phyloP scores from a whole-genome alignment of 2,888 invertebrate species.

The Hartigia nigra region DNA sequence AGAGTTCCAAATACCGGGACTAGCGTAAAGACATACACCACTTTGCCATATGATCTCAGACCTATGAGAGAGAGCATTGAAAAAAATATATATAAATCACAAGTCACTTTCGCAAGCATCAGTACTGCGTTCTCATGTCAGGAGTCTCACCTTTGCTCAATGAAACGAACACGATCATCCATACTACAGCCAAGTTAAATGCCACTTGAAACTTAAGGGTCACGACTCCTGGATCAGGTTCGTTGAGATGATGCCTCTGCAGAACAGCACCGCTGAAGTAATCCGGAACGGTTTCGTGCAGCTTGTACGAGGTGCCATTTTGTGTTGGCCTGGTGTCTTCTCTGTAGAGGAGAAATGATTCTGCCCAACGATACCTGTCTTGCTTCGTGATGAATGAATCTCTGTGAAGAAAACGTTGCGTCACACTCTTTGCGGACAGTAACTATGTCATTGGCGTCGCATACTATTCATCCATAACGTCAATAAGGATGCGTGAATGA shows the following conservation, averaged over 20 bases:
- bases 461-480: not conserved
- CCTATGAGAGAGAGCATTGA: constrained; percentile 63
- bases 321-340: constrained; percentile 68
- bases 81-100: not conserved
- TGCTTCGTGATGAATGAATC: constrained; percentile 87
- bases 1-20: constrained; percentile 82
- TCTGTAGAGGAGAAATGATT: constrained; percentile 77
- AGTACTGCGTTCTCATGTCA: not conserved
- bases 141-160: constrained; percentile 78
- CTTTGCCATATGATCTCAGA: constrained; percentile 85
- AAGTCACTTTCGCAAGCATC: not conserved
- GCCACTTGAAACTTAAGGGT: constrained; percentile 87
- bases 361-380: constrained; percentile 85
- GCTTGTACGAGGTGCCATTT: constrained; percentile 67
- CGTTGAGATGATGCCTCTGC: constrained; percentile 70
- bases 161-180: constrained; percentile 90
- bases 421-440: not conserved
- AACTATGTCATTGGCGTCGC: not conserved
- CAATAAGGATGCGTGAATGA: not conserved
- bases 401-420: constrained; percentile 43
- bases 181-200: constrained; percentile 89
- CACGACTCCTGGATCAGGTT: constrained; percentile 68
- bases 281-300: constrained; percentile 83
- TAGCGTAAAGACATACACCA: constrained; percentile 82
- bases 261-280: constrained; percentile 89